A percentile compares a stretch with the other conserved stretches of the same genome.
Evolutionary conservation across 2,113 vertebrate species (phyloP).

Genomic region (Colinus virginianus): DNA sequence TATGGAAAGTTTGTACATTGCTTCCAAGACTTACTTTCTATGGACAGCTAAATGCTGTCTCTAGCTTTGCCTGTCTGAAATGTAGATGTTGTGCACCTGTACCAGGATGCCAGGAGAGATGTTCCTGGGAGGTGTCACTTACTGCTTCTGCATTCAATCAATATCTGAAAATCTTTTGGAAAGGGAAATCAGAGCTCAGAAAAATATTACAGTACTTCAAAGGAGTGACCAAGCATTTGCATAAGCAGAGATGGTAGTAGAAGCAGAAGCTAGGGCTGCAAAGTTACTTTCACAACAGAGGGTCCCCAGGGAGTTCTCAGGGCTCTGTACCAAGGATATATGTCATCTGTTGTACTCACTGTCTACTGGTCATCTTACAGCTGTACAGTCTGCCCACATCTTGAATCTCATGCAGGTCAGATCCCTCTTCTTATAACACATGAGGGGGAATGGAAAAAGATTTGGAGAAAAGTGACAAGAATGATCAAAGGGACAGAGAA

Average conservation of each 20-base stretch:
- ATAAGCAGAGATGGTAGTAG: not conserved
- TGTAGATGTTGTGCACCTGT: not conserved
- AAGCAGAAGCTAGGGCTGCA: not conserved
- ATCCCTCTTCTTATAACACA: not conserved
- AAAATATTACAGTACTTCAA: not conserved
- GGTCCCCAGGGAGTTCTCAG: not conserved
- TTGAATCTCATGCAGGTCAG: accelerated
- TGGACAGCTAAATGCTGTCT: not conserved
- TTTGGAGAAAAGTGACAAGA: not conserved
- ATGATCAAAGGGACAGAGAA: not conserved
- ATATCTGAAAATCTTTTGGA: not conserved
- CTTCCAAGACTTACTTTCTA: not conserved
- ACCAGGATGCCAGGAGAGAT: not conserved
- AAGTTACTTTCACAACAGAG: not conserved
- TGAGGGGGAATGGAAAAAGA: accelerated
- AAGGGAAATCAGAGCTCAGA: not conserved
- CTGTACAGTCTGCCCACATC: accelerated
- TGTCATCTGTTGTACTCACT: not conserved
- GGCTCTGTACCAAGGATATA: not conserved
- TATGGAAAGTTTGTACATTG: not conserved
- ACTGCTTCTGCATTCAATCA: not conserved
- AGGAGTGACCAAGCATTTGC: not conserved
- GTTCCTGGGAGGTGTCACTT: accelerated
- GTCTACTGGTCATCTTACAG: not conserved
- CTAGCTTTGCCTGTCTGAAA: not conserved